Evolutionary conservation across 1,140 invertebrate species (phyloP).

Genomic region (Drosophila teissieri): DNA sequence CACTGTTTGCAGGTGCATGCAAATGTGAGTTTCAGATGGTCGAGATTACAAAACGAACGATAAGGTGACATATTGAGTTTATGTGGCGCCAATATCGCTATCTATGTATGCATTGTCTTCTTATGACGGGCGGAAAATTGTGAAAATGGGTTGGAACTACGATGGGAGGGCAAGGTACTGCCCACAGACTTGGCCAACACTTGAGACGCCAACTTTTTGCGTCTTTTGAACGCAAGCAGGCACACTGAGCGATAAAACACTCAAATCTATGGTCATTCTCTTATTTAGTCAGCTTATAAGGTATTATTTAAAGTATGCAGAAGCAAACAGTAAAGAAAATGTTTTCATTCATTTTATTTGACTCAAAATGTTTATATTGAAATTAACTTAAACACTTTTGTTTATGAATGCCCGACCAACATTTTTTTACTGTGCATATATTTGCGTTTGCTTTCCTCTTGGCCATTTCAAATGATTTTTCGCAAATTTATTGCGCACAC

Average conservation of each 20-base stretch:
- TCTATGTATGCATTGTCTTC: conserved; percentile 17
- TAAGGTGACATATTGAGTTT: conserved; percentile 15
- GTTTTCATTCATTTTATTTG: too few species aligned
- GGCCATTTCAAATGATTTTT: conserved; percentile 46
- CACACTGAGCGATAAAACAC: conserved; percentile 1
- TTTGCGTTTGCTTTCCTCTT: conserved; percentile 30
- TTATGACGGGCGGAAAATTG: not conserved
- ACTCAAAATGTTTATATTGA: too few species aligned
- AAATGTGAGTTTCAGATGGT: conserved; percentile 46
- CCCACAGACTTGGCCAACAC: conserved; percentile 60
- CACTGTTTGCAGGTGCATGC: conserved; percentile 39
- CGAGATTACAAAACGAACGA: conserved; percentile 24
- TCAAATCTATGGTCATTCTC: not conserved
- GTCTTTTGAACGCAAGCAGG: conserved; percentile 35
- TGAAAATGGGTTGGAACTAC: not conserved
- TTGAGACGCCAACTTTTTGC: conserved; percentile 57
- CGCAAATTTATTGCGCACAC: conserved; percentile 59
- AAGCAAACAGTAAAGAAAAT: too few species aligned
- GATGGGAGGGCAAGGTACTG: conserved; percentile 6
- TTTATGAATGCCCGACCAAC: not conserved
- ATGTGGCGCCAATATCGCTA: conserved; percentile 31
- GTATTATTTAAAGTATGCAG: too few species aligned
- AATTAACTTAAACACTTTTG: too few species aligned
- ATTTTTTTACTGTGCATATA: conserved; percentile 18
- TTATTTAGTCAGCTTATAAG: not conserved